Evolutionary conservation across 2,797 vertebrate species (phyloP), one percentile per base, ranked within the genome.

Genomic region (Artibeus lituratus): DNA sequence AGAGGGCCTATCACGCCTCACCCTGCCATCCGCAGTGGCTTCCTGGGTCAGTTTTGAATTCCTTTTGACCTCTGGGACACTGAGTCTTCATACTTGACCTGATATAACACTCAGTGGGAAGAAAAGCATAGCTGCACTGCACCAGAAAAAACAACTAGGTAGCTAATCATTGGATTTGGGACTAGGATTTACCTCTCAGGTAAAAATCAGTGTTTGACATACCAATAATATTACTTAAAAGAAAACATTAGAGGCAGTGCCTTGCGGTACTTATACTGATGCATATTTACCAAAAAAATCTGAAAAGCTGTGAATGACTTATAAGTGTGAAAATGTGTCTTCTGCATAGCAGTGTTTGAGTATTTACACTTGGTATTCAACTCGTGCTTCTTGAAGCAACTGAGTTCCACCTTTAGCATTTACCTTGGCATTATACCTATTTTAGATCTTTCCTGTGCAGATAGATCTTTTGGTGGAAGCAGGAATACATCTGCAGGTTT

Each of bases 231-330:
- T 39, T 76, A 10, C 10, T 70, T 89, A 89, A 83, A 78, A 73
- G 39, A 82, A 72, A 94, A 74, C 35, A 51, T 83, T 55, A 83
- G 51, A 49, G 18, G 10, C 14, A 78, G 21, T 65, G 1, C 21
- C 42, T 77, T 80, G 44, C 19, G 22, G 24, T n/a, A 51, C 42
- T 74, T 92, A 77, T n/a, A 10, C 26, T 65, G n/a, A 59, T 94
- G 32, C 0, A 4, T 10, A 35, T 83, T 87, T 78, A 29, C n/a
- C 21, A 49, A 76, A n/a, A n/a, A 32, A 51, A 37, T 18, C 55
- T 69, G 65, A 76, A 76, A 92, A 81, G 7, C 74, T 78, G 37
- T 57, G 77, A 97, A 95, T 91, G 88, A 72, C 53, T 59, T 73
- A 11, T 39, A 93, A 76, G 29, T 37, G 21, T 86, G 16, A 10